Base-by-base conservation (phyloP, 2,888 invertebrate genomes). In the Lepidochitona cinerea region DNA sequence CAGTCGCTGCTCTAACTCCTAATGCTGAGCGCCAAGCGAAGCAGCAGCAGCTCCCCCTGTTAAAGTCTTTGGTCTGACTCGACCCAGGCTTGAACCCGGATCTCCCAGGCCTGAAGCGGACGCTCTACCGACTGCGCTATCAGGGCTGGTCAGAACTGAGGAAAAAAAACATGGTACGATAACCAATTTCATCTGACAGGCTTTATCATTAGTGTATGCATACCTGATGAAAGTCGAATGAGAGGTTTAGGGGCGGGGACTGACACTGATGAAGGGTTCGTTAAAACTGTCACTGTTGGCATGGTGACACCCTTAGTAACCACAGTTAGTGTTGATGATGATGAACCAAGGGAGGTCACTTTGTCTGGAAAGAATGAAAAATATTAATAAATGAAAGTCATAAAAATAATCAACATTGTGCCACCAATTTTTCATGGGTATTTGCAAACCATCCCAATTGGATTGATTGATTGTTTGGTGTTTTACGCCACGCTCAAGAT, bases 201-300 rank as follows among this genome's bases (percentile, higher is more conserved):
- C 41, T 41, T 9, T 41, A 41, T 12, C 41, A 41, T 41, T 4
- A 49, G 23, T n/a, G 49, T n/a, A 2, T 7, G 18, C 49, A n/a
- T 59, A 59, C 59, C 59, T 59, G 59, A 29, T 59, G 59, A 23
- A 2, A 59, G 59, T 29, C 59, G 18, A 29, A 59, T 59, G 14
- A 59, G 29, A 7, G 59, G 59, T 26, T 32, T 59, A 23, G 59
- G 59, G 18, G 59, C 59, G 14, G 23, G 23, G 26, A 4, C 59
- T 29, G 79, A 65, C 6, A 75, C 33, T 23, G 73, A 66, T 0
- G 77, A 76, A 14, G 81, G 75, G 71, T 85, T 85, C 71, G 77
- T 82, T 37, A 85, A 80, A 53, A 85, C 77, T 35, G 84, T 81
- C 35, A 85, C 83, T 18, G 84, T 82, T n/a, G 84, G 84, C 71